Base-by-base conservation (phyloP, 1,140 invertebrate genomes). In the Sinella curviseta region DNA sequence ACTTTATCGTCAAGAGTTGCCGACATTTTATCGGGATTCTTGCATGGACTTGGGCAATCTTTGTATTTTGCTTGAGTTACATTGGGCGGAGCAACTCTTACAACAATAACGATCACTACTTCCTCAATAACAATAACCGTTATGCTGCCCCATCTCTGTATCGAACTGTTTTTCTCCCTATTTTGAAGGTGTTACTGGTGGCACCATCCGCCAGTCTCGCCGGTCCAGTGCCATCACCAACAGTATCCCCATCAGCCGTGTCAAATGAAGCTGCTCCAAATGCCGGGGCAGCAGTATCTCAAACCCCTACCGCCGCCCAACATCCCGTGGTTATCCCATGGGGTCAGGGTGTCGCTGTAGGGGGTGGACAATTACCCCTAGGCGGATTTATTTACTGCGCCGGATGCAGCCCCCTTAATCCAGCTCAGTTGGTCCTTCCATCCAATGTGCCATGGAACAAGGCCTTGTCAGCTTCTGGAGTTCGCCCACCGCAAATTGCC, bases 41-140 rank as follows among this genome's bases (percentile, higher is more conserved):
- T 1, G 80, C 80, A 31, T 83, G 82, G 82, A 81, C 76, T 2
- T 83, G 82, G 82, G 82, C 82, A 17, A 80, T 83, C 16, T 74
- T 78, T 17, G 55, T 81, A 1, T 83, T 81, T 33, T 28, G 79
- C 0, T 28, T 83, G 30, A 48, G 65, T 33, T 81, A 81, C 55
- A 78, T 79, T 31, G 78, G 80, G 4, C 60, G 31, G 35, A 30
- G 80, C n/a, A 75, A 54, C 39, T 33, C 60, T 0, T 67, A 77
- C 48, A 77, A 76, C 54, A 77, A 78, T 77, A 70, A 78, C 48
- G 57, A 74, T 16, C 70, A 80, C 31, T 74, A 80, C 70, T 36
- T 77, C 70, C 57, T 60, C n/a, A 48, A 48, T 48, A 79, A 82
- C 17, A 65, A 77, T 16, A 67, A 78, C n/a, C 20, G 57, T 3